Conservation (phyloP, 2,888 invertebrate species). For the Sesia bembeciformis region DNA sequence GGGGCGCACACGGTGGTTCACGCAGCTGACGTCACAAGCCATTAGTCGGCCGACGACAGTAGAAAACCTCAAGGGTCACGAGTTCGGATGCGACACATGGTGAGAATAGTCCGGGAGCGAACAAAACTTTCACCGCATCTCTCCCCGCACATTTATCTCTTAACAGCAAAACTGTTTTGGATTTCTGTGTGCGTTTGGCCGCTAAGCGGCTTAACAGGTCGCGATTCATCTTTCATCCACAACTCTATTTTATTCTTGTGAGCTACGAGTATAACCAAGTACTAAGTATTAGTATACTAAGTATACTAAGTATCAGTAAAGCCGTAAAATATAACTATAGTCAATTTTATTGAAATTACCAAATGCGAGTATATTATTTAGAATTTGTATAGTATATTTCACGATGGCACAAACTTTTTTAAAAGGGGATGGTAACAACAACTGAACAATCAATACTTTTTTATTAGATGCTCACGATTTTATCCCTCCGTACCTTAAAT, state of each 20-base stretch:
- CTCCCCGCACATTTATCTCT: constrained; percentile 55
- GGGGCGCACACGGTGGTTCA: constrained; percentile 12
- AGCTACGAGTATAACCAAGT: background rate
- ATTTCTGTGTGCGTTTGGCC: constrained; percentile 20
- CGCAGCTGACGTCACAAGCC: constrained; percentile 44
- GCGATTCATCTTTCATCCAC: constrained; percentile 2
- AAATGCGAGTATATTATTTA: too few relatives aligned
- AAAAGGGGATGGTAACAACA: too few relatives aligned
- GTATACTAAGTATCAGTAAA: too few relatives aligned
- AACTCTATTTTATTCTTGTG: background rate
- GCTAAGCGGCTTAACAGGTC: constrained; percentile 7
- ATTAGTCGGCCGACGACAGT: constrained; percentile 47
- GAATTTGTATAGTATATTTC: too few relatives aligned
- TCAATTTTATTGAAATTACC: too few relatives aligned
- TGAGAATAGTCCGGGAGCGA: constrained; percentile 45
- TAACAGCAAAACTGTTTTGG: constrained; percentile 37
- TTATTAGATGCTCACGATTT: too few relatives aligned
- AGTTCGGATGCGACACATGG: constrained; percentile 53
- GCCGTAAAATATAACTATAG: too few relatives aligned
- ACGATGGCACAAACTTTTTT: too few relatives aligned
- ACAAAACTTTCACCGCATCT: constrained; percentile 46
- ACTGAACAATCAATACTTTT: too few relatives aligned
- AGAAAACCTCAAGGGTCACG: constrained; percentile 56
- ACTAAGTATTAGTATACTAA: too few relatives aligned
- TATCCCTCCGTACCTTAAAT: too few relatives aligned